phyloP scores from a whole-genome alignment of 2,888 invertebrate genomes.

The Chirona hameri region DNA sequence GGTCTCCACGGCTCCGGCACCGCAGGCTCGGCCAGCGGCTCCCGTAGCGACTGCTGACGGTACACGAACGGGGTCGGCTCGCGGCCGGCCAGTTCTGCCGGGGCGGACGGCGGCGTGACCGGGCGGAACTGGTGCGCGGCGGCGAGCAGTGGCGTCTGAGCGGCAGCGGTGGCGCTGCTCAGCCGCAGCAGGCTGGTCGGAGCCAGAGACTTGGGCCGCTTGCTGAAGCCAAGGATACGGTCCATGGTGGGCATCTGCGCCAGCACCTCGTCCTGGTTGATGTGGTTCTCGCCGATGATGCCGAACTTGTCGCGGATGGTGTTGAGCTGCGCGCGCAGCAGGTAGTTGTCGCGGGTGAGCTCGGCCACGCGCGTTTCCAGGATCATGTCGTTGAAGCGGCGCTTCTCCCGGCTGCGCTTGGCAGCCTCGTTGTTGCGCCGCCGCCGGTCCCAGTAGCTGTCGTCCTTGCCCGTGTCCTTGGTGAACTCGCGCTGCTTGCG shows the following conservation, averaged over 20 bases:
- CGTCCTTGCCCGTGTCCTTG: constrained; percentile 93
- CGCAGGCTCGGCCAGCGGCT: not conserved
- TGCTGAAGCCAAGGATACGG: constrained; percentile 76
- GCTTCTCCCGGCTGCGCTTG: constrained; percentile 89
- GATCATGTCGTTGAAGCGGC: constrained; percentile 94
- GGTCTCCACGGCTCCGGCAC: not conserved
- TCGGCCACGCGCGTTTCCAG: constrained; percentile 90
- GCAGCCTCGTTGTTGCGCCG: constrained; percentile 96
- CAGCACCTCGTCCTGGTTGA: constrained; percentile 85
- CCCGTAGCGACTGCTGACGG: constrained; percentile 22
- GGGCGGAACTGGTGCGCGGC: not conserved
- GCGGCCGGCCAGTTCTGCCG: not conserved
- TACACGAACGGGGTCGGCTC: not conserved
- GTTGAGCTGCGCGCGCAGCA: constrained; percentile 84
- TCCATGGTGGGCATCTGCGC: constrained; percentile 79
- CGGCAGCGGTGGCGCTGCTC: not conserved
- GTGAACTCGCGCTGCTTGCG: constrained; percentile 94
- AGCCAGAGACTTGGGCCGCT: constrained; percentile 57
- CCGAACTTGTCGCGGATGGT: constrained; percentile 91
- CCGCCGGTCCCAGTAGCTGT: constrained; percentile 95
- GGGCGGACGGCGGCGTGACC: constrained; percentile 3
- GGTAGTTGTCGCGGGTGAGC: constrained; percentile 91
- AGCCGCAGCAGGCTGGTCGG: constrained; percentile 45
- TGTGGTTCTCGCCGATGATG: constrained; percentile 78
- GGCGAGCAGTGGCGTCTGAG: not conserved